A percentile compares a stretch with the other conserved stretches of the same genome.
These are phyloP conservation scores for Cacatua alba DNA, from an alignment of 2,113 vertebrate species.

Conservation along the genomic window DNA sequence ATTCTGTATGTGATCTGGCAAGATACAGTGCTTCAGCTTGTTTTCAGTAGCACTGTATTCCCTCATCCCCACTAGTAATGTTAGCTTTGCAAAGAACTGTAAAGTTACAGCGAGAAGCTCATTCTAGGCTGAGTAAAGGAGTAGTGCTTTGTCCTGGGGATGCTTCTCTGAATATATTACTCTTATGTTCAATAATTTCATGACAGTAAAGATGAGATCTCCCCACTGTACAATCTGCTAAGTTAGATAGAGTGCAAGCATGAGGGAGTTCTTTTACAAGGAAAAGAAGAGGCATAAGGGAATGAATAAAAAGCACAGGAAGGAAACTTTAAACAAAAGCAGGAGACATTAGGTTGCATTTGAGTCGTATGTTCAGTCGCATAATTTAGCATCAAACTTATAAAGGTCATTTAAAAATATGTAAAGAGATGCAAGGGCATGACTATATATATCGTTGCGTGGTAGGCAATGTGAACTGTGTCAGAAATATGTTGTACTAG, in stretches of 20 bases:
- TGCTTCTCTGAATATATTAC: neutral
- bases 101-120: neutral
- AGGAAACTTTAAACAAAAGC: neutral
- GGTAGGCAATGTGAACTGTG: neutral
- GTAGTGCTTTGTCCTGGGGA: neutral
- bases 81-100: neutral
- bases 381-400: neutral
- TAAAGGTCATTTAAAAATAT: neutral
- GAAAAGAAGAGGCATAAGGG: neutral
- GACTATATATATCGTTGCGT: fast-evolving
- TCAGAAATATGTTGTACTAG: neutral
- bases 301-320: neutral
- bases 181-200: neutral
- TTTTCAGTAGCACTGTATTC: neutral
- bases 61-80: neutral
- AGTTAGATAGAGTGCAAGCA: neutral
- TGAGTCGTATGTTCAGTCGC: neutral
- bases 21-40: neutral
- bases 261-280: neutral
- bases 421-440: neutral
- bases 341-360: neutral
- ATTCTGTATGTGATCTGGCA: neutral
- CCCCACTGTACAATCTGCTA: neutral
- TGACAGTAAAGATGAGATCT: neutral
- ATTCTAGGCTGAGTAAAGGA: neutral